These are phyloP conservation scores for Dascyllus trimaculatus DNA, from an alignment of 2,113 vertebrate genomes.

Conservation along the genomic window DNA sequence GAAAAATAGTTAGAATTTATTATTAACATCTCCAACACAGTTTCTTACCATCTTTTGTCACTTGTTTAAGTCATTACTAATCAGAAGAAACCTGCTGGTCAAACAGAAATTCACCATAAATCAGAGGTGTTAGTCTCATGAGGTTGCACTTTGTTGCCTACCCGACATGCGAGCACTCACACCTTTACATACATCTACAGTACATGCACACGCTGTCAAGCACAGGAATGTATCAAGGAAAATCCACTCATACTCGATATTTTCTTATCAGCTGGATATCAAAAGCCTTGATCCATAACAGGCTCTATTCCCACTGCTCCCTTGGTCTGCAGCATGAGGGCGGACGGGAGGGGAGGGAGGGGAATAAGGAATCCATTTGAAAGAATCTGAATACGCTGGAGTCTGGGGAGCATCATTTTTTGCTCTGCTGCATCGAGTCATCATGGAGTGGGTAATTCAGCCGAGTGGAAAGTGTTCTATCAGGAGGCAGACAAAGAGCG, in stretches of 20 bases:
- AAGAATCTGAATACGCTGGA: constrained; percentile 74
- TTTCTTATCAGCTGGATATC: constrained; percentile 54
- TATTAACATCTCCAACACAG: too few species aligned
- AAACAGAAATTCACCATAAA: too few species aligned
- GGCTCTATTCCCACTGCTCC: background rate
- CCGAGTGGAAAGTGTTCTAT: constrained; percentile 79
- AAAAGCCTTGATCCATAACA: constrained; percentile 43
- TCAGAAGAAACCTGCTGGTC: too few species aligned
- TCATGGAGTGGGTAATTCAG: constrained; percentile 77
- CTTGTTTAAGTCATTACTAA: too few species aligned
- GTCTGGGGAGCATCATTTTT: constrained; percentile 77
- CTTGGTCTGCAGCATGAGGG: constrained; percentile 11
- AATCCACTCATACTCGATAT: background rate
- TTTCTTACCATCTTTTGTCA: too few species aligned
- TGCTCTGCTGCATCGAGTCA: constrained; percentile 79
- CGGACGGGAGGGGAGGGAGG: background rate
- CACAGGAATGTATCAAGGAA: background rate
- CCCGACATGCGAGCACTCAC: background rate
- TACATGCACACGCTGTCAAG: background rate
- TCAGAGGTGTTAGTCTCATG: background rate
- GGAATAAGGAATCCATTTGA: constrained; percentile 67
- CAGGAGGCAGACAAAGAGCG: constrained; percentile 71
- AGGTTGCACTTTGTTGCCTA: background rate
- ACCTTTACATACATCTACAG: background rate
- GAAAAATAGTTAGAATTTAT: too few species aligned